These are phyloP conservation scores for Sparus aurata DNA, from an alignment of 2,797 vertebrate species.

Conservation along the genomic window DNA sequence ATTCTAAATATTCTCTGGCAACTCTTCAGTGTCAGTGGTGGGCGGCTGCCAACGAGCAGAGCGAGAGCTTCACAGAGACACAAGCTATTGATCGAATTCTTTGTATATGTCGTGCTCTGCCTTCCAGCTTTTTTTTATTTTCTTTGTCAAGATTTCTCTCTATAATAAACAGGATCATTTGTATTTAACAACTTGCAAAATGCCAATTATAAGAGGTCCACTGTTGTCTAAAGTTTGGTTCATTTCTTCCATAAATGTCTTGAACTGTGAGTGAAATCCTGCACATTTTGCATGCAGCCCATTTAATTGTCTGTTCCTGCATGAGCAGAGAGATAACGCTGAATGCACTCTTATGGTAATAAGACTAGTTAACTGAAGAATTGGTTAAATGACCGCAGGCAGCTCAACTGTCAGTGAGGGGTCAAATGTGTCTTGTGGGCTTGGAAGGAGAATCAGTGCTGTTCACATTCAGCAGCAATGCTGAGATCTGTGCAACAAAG, in stretches of 20 bases:
- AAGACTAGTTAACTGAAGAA: conserved; percentile 40
- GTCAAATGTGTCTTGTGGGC: conserved; percentile 33
- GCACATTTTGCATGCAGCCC: background rate
- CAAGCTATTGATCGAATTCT: conserved; percentile 28
- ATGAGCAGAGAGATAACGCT: conserved; percentile 38
- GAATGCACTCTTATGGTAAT: conserved; percentile 46
- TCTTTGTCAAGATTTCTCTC: background rate
- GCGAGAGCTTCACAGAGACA: conserved; percentile 5
- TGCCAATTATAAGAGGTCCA: conserved; percentile 4
- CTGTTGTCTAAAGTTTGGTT: background rate
- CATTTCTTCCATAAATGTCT: background rate
- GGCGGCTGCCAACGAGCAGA: conserved; percentile 42
- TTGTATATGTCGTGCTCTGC: conserved; percentile 17
- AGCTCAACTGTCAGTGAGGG: conserved; percentile 22
- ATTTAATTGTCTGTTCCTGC: conserved; percentile 38
- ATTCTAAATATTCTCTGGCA: conserved; percentile 46
- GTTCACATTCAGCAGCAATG: background rate
- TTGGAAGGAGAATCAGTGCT: conserved; percentile 6
- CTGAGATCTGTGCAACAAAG: background rate
- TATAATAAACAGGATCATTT: background rate
- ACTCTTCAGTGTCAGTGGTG: conserved; percentile 37
- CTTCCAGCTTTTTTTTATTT: background rate
- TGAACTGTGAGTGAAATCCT: conserved; percentile 22
- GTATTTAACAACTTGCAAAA: background rate
- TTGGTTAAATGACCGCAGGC: conserved; percentile 15